Conservation (phyloP, 2,113 vertebrate genomes). For the Pampusana beccarii region DNA sequence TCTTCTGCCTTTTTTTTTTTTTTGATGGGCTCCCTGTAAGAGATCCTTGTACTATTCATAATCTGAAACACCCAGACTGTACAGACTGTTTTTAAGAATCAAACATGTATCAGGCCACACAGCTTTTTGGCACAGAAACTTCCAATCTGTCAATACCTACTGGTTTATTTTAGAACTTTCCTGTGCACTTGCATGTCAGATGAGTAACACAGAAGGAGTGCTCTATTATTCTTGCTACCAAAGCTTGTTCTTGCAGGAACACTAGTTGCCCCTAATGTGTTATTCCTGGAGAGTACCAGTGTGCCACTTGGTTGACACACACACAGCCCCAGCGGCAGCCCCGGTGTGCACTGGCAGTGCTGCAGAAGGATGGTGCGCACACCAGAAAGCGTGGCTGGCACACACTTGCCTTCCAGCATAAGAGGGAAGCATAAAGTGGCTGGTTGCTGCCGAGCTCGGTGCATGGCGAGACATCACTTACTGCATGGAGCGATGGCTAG, state of each 20-base stretch:
- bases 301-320: neutral
- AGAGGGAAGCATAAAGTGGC: neutral
- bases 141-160: neutral
- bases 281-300: neutral
- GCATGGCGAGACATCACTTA: neutral
- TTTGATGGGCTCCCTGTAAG: neutral
- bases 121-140: neutral
- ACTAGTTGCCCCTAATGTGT: neutral
- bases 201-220: neutral
- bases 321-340: neutral
- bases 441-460: fast-evolving
- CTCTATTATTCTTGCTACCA: neutral
- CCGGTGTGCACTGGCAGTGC: fast-evolving
- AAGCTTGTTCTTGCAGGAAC: neutral
- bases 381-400: fast-evolving
- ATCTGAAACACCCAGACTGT: neutral
- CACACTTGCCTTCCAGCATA: neutral
- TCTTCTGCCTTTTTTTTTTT: neutral
- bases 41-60: neutral
- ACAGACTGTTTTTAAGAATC: neutral
- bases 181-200: neutral
- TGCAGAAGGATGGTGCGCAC: neutral
- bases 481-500: too few relatives aligned
- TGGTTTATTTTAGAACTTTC: neutral
- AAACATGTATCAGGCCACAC: neutral